A percentile compares a stretch with the other conserved stretches of the same genome.
Conservation (phyloP, 2,113 vertebrate genomes). For the Ondatra zibethicus region DNA sequence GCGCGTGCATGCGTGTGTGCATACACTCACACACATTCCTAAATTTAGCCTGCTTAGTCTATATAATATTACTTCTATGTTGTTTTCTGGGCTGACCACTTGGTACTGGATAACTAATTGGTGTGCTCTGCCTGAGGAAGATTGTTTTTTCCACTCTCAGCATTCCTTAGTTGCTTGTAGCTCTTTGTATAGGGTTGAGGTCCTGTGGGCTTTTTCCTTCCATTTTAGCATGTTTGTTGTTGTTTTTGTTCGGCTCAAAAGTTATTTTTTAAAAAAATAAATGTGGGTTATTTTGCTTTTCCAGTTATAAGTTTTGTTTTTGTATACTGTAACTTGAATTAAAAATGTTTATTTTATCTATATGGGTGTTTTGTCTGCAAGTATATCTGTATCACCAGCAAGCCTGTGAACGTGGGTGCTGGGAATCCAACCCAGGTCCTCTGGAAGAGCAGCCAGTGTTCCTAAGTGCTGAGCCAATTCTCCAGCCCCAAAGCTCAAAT, state of each 20-base stretch:
- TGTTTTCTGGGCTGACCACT: not conserved
- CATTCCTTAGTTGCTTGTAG: not conserved
- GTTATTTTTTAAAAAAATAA: not conserved
- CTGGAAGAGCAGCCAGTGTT: not conserved
- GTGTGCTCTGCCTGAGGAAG: not conserved
- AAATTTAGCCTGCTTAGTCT: not conserved
- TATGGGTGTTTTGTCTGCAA: not conserved
- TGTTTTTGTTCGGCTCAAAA: not conserved
- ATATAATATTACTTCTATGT: not conserved
- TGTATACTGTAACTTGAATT: slow-evolving; percentile 17
- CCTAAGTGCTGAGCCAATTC: not conserved
- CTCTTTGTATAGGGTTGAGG: not conserved
- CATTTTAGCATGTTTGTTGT: not conserved
- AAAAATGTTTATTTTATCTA: not conserved
- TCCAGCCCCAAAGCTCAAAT: not conserved
- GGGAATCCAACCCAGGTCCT: not conserved
- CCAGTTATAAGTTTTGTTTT: not conserved
- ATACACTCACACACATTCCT: not conserved
- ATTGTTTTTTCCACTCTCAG: not conserved
- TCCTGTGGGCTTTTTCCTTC: not conserved
- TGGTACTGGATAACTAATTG: not conserved
- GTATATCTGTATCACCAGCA: not conserved
- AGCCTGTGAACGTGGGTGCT: not conserved
- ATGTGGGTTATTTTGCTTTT: not conserved
- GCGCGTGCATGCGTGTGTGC: no score